Evolutionary conservation across 2,797 vertebrate species (phyloP), one percentile per base, ranked within the genome.

Genomic region (Syndactyla subalaris): DNA sequence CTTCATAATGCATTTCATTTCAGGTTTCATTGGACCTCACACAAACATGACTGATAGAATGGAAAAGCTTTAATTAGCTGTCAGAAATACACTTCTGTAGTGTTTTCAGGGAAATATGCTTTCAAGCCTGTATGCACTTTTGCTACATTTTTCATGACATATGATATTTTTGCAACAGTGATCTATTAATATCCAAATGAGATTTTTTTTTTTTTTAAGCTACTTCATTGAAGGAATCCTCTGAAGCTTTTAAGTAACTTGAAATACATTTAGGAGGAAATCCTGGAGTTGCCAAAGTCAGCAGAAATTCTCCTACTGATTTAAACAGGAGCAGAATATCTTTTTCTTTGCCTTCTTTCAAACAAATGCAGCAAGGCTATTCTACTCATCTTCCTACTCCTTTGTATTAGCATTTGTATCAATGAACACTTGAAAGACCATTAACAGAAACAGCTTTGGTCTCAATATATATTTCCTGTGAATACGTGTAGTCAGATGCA

Each of bases 21-120:
- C 73, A 84, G 41, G 65, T 95, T 90, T 94, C 57, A 79, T 41
- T 88, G 52, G 81, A 77, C 61, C 52, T 93, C 77, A 90, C 36
- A 91, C 39, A 94, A 92, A 93, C 22, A 43, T 71, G 83, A 93
- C 82, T 84, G 91, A 78, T 86, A 71, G 73, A 89, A 94, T 58
- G n/a, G 58, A 93, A 92, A 73, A 93, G 10, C 15, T 95, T 96
- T 95, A 93, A 95, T 96, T 96, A 96, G 77, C 88, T 97, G 95
- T 95, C 89, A 96, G 80, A 90, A 96, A 90, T 54, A 67, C 5
- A 55, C 54, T 91, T 90, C 68, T 46, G 82, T 54, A 15, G 38
- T 55, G 77, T 80, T 93, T 94, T 93, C 3, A 6, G 52, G 65
- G 80, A 96, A 93, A 90, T 71, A 23, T 6, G 4, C 26, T 94